A percentile compares a stretch with the other conserved stretches of the same genome.
These are phyloP conservation scores for Habropoda laboriosa DNA, from an alignment of 1,140 invertebrate species.

Conservation along the genomic window DNA sequence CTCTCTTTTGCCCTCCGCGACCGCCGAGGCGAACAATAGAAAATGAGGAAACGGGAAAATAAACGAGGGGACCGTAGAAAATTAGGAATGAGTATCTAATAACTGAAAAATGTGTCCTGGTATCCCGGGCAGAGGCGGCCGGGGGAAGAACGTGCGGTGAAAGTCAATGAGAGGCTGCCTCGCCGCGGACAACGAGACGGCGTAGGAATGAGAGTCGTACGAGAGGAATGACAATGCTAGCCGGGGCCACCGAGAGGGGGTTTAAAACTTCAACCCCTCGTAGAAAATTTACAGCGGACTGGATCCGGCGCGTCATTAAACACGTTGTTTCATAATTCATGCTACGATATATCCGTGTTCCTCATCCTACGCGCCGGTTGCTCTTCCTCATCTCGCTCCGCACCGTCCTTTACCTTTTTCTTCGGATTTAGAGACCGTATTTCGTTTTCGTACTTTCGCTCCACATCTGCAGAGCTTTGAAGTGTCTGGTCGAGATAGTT, in stretches of 20 bases:
- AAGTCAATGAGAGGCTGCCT: slow-evolving; percentile 59
- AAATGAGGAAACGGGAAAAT: slow-evolving; percentile 37
- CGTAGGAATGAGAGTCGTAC: slow-evolving; percentile 63
- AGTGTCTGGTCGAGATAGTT: not conserved
- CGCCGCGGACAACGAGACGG: slow-evolving; percentile 44
- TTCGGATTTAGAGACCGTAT: not conserved
- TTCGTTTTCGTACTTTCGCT: not conserved
- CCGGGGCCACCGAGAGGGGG: slow-evolving; percentile 64
- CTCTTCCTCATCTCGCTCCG: not conserved
- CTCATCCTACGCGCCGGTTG: too few species aligned
- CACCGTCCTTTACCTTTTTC: slow-evolving; percentile 37
- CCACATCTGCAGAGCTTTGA: not conserved
- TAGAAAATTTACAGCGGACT: slow-evolving; percentile 76
- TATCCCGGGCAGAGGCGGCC: slow-evolving; percentile 43
- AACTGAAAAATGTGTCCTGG: slow-evolving; percentile 70
- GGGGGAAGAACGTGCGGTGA: slow-evolving; percentile 53
- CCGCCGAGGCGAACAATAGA: slow-evolving; percentile 14
- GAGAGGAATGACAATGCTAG: slow-evolving; percentile 72
- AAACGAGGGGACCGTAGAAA: slow-evolving; percentile 46
- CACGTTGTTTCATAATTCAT: slow-evolving; percentile 82
- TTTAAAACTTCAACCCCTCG: slow-evolving; percentile 74
- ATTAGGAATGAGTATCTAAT: slow-evolving; percentile 73
- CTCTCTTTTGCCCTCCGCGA: not conserved
- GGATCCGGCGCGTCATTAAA: slow-evolving; percentile 80
- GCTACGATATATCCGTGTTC: slow-evolving; percentile 51